Conservation (phyloP, 2,113 vertebrate genomes). For the Eubucco bourcierii region DNA sequence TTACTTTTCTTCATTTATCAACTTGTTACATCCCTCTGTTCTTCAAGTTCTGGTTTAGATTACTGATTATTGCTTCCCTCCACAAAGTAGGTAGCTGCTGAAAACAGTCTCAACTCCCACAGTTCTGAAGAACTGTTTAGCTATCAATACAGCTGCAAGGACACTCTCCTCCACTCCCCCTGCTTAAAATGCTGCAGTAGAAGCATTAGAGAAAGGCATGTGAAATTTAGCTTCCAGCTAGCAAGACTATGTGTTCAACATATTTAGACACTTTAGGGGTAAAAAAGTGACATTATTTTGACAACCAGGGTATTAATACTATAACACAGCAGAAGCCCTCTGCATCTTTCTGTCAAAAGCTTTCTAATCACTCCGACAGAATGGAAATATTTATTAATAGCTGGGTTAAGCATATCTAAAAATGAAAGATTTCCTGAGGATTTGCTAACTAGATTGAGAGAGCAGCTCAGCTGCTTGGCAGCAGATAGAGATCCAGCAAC, state of each 20-base stretch:
- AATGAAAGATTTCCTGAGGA: not conserved
- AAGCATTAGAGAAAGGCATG: not conserved
- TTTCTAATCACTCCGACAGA: not conserved
- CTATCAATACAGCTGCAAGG: not conserved
- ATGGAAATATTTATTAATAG: not conserved
- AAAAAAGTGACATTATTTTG: not conserved
- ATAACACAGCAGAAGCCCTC: not conserved
- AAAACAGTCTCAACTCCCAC: not conserved
- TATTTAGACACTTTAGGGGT: not conserved
- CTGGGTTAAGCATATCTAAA: not conserved
- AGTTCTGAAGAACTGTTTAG: not conserved
- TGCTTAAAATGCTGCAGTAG: not conserved
- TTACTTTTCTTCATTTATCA: not conserved
- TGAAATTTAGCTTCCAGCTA: not conserved
- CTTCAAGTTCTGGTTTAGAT: not conserved
- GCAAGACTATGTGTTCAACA: not conserved
- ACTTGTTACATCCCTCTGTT: not conserved
- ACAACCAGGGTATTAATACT: not conserved
- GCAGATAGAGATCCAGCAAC: not conserved
- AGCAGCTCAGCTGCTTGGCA: not conserved
- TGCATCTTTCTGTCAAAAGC: not conserved
- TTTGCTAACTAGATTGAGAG: not conserved
- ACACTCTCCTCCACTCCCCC: not conserved
- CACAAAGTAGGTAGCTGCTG: not conserved
- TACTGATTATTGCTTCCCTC: not conserved